Conservation (phyloP, 2,113 vertebrate genomes). For the Corapipo altera region DNA sequence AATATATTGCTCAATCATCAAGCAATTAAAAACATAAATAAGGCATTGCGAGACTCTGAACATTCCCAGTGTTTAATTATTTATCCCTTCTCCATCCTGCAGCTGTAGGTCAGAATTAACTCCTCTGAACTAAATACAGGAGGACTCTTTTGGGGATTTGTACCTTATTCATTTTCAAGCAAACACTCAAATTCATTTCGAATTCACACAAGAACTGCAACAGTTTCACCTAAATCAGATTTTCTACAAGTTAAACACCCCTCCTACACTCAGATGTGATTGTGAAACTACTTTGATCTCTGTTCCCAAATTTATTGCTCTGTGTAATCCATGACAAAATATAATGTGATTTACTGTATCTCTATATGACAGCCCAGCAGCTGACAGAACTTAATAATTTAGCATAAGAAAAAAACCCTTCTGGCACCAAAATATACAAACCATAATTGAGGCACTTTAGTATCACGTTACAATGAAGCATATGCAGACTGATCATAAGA, state of each 20-base stretch:
- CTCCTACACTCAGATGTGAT: constrained; percentile 78
- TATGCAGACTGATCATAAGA: constrained; percentile 63
- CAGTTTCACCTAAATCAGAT: constrained; percentile 83
- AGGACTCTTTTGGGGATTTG: constrained; percentile 68
- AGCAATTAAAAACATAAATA: constrained; percentile 65
- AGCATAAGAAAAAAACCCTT: constrained; percentile 77
- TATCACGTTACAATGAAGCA: constrained; percentile 77
- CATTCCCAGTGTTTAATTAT: constrained; percentile 44
- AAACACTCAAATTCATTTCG: constrained; percentile 72
- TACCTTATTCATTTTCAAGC: constrained; percentile 67
- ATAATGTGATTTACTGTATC: constrained; percentile 85
- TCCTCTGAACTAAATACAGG: constrained; percentile 50
- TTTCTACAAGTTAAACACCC: constrained; percentile 80
- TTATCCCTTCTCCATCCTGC: constrained; percentile 34
- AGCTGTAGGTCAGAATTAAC: constrained; percentile 64
- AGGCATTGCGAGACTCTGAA: not conserved
- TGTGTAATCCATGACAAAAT: constrained; percentile 83
- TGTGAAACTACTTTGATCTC: constrained; percentile 81
- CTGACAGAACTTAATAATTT: constrained; percentile 87
- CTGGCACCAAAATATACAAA: constrained; percentile 79
- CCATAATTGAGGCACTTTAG: constrained; percentile 74
- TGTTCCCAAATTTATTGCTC: constrained; percentile 80
- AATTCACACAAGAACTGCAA: constrained; percentile 71
- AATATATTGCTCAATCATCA: constrained; percentile 53
- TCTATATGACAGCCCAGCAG: constrained; percentile 79